Conservation (phyloP, 2,888 invertebrate species). For the Selenia dentaria region DNA sequence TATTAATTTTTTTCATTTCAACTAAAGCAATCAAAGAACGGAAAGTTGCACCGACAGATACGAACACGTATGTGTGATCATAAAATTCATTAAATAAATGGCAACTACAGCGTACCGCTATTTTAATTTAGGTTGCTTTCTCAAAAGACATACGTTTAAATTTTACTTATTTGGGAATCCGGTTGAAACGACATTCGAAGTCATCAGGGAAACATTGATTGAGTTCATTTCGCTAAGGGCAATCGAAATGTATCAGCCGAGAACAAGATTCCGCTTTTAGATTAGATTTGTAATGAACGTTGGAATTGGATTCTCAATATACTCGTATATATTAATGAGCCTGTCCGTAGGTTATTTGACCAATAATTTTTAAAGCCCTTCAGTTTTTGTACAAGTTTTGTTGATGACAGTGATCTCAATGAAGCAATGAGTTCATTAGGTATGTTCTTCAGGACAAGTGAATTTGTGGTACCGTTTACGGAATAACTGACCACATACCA, state of each 20-base stretch:
- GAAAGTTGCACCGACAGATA: conserved; percentile 37
- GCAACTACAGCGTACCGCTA: conserved; percentile 53
- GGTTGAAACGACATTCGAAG: conserved; percentile 29
- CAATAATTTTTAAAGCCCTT: neutral
- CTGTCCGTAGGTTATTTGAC: conserved; percentile 1
- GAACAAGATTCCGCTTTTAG: conserved; percentile 11
- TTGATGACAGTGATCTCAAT: neutral
- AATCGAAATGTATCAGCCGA: conserved; percentile 20
- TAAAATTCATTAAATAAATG: conserved; percentile 52
- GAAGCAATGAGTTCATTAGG: neutral
- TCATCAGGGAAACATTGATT: conserved; percentile 35
- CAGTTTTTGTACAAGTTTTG: neutral
- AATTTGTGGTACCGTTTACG: neutral
- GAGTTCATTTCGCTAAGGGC: conserved; percentile 31
- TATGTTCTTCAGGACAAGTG: too few species aligned
- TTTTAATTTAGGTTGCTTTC: conserved; percentile 60
- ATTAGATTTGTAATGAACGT: conserved; percentile 8
- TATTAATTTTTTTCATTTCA: conserved; percentile 32
- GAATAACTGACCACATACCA: neutral
- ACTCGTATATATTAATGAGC: conserved; percentile 7
- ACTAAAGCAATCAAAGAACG: conserved; percentile 46
- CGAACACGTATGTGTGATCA: conserved; percentile 30
- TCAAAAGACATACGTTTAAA: conserved; percentile 41
- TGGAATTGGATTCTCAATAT: conserved; percentile 7
- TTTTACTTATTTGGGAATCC: conserved; percentile 35